phyloP scores from a whole-genome alignment of 2,113 vertebrate genomes.

The Phylloscopus trochiloides region DNA sequence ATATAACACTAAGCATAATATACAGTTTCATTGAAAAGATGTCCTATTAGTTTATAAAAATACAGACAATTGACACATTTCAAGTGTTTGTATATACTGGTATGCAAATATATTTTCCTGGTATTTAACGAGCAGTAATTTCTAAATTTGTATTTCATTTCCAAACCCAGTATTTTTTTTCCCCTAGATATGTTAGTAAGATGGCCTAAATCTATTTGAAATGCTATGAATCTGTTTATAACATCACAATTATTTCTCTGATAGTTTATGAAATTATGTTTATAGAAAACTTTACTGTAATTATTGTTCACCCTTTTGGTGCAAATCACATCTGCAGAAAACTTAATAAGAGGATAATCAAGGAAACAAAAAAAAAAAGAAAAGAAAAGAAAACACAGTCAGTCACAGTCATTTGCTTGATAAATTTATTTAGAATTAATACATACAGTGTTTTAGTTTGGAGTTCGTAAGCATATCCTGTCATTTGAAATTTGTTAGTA shows the following conservation, averaged over 20 bases:
- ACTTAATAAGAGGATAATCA: not conserved
- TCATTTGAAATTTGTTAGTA: not conserved
- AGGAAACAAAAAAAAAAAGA: not conserved
- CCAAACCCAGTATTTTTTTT: not conserved
- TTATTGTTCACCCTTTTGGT: not conserved
- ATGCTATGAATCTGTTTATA: not conserved
- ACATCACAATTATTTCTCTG: not conserved
- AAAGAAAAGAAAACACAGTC: not conserved
- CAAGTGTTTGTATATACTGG: not conserved
- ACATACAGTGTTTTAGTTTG: not conserved
- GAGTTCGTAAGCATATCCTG: not conserved
- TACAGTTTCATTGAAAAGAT: not conserved
- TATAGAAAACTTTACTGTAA: not conserved
- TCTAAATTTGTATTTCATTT: not conserved
- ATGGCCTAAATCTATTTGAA: not conserved
- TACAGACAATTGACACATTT: not conserved
- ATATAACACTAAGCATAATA: not conserved
- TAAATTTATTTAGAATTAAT: not conserved
- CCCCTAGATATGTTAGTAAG: not conserved
- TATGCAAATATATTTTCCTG: not conserved
- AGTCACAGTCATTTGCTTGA: not conserved
- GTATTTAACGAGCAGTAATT: not conserved
- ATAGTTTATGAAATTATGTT: not conserved
- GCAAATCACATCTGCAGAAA: not conserved
- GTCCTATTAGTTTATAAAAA: not conserved